A percentile compares a stretch with the other conserved stretches of the same genome.
phyloP scores from a whole-genome alignment of 92 coral and sea anemone species.

The Zoanthus sansibaricus region DNA sequence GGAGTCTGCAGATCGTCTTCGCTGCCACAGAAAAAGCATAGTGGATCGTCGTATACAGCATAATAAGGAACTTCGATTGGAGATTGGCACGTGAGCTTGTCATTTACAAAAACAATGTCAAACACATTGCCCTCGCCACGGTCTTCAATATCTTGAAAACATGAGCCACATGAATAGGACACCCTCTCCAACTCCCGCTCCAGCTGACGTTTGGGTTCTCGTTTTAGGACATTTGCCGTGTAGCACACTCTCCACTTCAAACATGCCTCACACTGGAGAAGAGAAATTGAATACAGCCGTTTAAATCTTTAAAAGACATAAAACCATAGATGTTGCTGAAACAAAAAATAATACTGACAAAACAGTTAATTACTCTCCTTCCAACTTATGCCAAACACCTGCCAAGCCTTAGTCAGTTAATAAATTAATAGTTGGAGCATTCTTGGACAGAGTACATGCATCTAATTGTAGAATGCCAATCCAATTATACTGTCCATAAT shows the following conservation, averaged over 20 bases:
- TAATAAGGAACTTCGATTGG: constrained; percentile 17
- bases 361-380: constrained; percentile 25
- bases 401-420: constrained; percentile 26
- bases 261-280: constrained; percentile 56
- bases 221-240: constrained; percentile 30
- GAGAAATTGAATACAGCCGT: constrained; percentile 20
- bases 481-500: constrained; percentile 35
- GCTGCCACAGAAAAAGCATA: no score
- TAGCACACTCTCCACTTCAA: constrained; percentile 55
- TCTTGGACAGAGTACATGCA: constrained; percentile 29
- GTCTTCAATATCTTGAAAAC: constrained; percentile 43
- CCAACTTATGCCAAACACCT: constrained; percentile 16
- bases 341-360: constrained; percentile 13
- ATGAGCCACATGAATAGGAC: constrained; percentile 45
- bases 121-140: no score
- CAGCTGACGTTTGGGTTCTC: constrained; percentile 33
- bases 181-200: constrained; percentile 43
- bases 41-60: constrained; percentile 29
- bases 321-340: not conserved
- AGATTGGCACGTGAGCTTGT: constrained; percentile 18
- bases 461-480: constrained; percentile 14
- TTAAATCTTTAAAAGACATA: constrained; percentile 18
- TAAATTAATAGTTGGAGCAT: constrained; percentile 22
- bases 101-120: constrained; percentile 24
- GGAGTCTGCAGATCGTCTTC: constrained; percentile 27